Percentiles rank a stretch among this genome's conserved stretches.
These are phyloP conservation scores for Harpalus rufipes DNA, from an alignment of 2,888 invertebrate species.

Conservation along the genomic window DNA sequence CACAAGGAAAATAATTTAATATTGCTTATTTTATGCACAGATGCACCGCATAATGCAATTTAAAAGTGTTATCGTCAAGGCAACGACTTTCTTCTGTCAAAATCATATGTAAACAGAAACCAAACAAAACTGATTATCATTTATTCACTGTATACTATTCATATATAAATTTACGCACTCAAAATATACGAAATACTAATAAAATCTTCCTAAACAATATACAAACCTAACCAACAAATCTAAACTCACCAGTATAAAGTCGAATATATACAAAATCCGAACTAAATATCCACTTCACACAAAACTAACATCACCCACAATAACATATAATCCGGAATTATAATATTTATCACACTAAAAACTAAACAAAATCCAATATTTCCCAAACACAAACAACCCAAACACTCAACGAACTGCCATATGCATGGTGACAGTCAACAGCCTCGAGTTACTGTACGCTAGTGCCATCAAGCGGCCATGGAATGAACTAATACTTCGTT, in stretches of 20 bases:
- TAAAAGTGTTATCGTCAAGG: slow-evolving; percentile 25
- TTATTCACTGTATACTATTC: no score
- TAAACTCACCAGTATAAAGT: slow-evolving; percentile 13
- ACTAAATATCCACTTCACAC: slow-evolving; percentile 7
- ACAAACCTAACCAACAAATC: slow-evolving; percentile 59
- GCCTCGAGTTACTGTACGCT: neutral
- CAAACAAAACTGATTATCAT: neutral
- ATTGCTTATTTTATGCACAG: neutral
- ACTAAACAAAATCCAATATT: slow-evolving; percentile 56
- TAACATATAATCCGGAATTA: slow-evolving; percentile 20
- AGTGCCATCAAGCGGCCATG: slow-evolving; percentile 40
- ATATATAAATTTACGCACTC: neutral
- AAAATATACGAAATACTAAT: neutral
- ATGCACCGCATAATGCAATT: neutral
- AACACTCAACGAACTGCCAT: slow-evolving; percentile 64
- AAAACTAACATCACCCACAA: slow-evolving; percentile 16
- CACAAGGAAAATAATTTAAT: neutral
- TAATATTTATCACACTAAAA: slow-evolving; percentile 47
- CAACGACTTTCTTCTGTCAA: slow-evolving; percentile 42
- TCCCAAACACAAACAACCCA: slow-evolving; percentile 65
- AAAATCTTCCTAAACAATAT: slow-evolving; percentile 23
- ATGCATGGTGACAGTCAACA: slow-evolving; percentile 60
- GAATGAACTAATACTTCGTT: slow-evolving; percentile 43
- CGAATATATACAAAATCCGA: slow-evolving; percentile 28
- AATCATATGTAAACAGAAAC: slow-evolving; percentile 17